Percentiles rank a stretch among this genome's conserved stretches.
Evolutionary conservation across 2,797 vertebrate genomes (phyloP).

Genomic region (Spinus pinus): DNA sequence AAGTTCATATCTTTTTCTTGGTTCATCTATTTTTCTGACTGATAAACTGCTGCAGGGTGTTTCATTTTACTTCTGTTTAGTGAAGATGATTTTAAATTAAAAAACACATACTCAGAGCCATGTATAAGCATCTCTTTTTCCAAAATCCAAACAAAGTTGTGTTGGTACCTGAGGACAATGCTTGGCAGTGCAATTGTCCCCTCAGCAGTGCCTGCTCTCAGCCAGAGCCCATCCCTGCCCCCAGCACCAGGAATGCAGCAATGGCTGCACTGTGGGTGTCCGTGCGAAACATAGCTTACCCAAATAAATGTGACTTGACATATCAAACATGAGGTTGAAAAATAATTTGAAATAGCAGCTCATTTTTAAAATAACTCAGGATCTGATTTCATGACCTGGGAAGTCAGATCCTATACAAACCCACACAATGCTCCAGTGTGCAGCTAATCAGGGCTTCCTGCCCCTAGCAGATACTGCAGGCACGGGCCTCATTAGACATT

Average conservation of each 20-base stretch:
- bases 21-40: not conserved
- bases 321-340: conserved; percentile 21
- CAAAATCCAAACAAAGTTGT: not conserved
- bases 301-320: conserved; percentile 28
- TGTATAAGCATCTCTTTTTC: not conserved
- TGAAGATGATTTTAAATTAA: not conserved
- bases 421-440: conserved; percentile 59
- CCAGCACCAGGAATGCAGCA: not conserved
- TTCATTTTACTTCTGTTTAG: not conserved
- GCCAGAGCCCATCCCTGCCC: not conserved
- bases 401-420: conserved; percentile 36
- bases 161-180: not conserved
- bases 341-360: conserved; percentile 44
- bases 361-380: conserved; percentile 60
- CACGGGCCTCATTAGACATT: not conserved
- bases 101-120: not conserved
- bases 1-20: not conserved
- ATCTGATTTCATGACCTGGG: conserved; percentile 52
- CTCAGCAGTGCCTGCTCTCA: not conserved
- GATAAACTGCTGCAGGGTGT: not conserved
- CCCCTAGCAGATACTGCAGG: not conserved
- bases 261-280: not conserved
- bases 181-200: not conserved
- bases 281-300: not conserved
- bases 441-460: conserved; percentile 53